Conservation (phyloP, 2,797 vertebrate genomes). For the Myotis planiceps region DNA sequence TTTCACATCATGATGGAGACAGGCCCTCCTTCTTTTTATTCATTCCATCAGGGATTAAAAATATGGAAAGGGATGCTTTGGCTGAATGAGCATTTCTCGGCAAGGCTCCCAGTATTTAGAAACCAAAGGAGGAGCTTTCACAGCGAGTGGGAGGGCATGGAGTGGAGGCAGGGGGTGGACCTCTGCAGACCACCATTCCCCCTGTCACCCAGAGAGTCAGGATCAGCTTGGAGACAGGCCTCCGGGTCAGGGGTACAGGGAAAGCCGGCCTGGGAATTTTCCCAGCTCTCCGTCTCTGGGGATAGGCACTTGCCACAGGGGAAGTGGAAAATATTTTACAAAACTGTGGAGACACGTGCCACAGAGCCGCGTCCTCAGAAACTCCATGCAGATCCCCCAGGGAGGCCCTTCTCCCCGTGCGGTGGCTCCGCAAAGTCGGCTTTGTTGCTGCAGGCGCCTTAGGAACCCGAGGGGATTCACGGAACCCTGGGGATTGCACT, state of each 20-base stretch:
- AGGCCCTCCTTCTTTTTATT: background rate
- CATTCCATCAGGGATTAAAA: conserved; percentile 51
- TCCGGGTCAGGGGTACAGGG: background rate
- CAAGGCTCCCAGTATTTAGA: background rate
- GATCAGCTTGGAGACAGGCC: background rate
- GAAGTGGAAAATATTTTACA: conserved; percentile 23
- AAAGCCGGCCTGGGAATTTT: background rate
- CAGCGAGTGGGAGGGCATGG: background rate
- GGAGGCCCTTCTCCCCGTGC: background rate
- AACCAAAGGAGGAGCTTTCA: background rate
- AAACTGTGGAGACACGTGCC: background rate
- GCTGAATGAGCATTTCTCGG: conserved; percentile 29
- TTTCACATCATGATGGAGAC: conserved; percentile 57
- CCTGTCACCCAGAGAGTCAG: background rate
- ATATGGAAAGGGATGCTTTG: background rate
- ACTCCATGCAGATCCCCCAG: background rate
- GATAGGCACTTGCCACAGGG: background rate
- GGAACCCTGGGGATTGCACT: background rate
- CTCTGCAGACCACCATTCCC: background rate
- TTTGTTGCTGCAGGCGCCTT: background rate
- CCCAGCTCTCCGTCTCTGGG: background rate
- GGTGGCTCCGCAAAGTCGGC: background rate
- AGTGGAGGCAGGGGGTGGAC: background rate
- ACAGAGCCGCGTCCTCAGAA: background rate
- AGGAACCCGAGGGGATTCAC: background rate